Conservation (phyloP, 2,888 invertebrate genomes). For the Erebia palarica region DNA sequence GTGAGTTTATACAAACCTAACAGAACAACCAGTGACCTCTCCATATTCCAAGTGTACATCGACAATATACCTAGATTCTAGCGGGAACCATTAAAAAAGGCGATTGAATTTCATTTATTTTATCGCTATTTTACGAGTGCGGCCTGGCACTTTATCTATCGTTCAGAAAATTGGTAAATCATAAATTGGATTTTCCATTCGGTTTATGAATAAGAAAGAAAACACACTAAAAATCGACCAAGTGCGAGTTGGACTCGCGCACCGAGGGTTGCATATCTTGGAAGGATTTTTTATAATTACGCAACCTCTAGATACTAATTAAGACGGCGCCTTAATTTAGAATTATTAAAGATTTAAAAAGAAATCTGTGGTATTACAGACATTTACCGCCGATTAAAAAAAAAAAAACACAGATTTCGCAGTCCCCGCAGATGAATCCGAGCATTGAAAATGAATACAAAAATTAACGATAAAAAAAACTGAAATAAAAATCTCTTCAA, state of each 20-base stretch:
- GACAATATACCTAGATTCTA: constrained; percentile 10
- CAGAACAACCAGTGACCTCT: constrained; percentile 9
- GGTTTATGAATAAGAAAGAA: constrained; percentile 16
- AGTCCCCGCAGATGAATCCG: too few relatives aligned
- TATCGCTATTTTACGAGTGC: constrained; percentile 56
- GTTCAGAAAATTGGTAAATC: constrained; percentile 60
- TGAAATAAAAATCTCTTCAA: too few relatives aligned
- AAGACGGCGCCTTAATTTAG: too few relatives aligned
- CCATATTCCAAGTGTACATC: constrained; percentile 26
- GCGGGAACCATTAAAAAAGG: constrained; percentile 45
- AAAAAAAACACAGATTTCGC: too few relatives aligned
- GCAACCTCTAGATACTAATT: too few relatives aligned
- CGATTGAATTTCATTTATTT: constrained; percentile 53
- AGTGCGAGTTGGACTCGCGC: neutral
- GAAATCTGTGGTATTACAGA: too few relatives aligned
- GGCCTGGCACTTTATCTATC: constrained; percentile 53
- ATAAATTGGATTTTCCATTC: constrained; percentile 55
- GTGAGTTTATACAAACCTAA: constrained; percentile 24
- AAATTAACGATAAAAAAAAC: too few relatives aligned
- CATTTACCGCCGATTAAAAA: too few relatives aligned
- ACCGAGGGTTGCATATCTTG: too few relatives aligned
- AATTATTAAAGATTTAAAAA: too few relatives aligned
- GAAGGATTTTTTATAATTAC: too few relatives aligned
- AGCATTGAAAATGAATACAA: too few relatives aligned
- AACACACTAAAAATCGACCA: neutral